These are phyloP conservation scores for Plectrocnemia conspersa DNA, from an alignment of 1,140 invertebrate species.

Conservation along the genomic window DNA sequence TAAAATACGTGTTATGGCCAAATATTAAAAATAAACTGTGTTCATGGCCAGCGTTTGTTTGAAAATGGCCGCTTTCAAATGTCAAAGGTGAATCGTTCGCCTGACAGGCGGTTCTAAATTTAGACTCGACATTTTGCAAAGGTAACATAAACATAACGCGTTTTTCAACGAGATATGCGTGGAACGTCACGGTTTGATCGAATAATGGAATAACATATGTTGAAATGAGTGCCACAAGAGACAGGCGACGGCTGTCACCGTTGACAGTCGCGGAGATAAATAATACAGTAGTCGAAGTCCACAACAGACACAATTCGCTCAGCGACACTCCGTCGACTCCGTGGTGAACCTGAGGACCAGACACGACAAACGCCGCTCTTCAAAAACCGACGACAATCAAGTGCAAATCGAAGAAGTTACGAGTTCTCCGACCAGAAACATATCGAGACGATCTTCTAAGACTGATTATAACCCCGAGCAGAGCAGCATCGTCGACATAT, in stretches of 20 bases:
- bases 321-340: slow-evolving; percentile 16
- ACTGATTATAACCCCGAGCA: slow-evolving; percentile 31
- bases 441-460: neutral
- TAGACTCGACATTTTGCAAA: too few relatives aligned
- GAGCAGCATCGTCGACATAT: slow-evolving; percentile 42
- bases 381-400: slow-evolving; percentile 42
- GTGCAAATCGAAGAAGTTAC: slow-evolving; percentile 44
- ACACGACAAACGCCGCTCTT: slow-evolving; percentile 39
- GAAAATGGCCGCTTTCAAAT: slow-evolving; percentile 31
- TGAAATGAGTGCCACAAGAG: slow-evolving; percentile 25
- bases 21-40: too few relatives aligned
- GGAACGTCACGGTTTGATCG: neutral
- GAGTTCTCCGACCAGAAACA: neutral
- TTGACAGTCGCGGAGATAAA: slow-evolving; percentile 20
- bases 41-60: slow-evolving; percentile 20
- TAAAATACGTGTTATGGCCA: too few relatives aligned
- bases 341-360: slow-evolving; percentile 4
- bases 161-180: too few relatives aligned
- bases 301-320: slow-evolving; percentile 24
- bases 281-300: slow-evolving; percentile 26
- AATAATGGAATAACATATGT: neutral
- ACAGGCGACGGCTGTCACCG: slow-evolving; percentile 24
- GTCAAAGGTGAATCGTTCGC: slow-evolving; percentile 27
- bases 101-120: too few relatives aligned
- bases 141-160: too few relatives aligned